These are phyloP conservation scores for Ivindomyrus marchei DNA, from an alignment of 2,113 vertebrate genomes.

Conservation along the genomic window DNA sequence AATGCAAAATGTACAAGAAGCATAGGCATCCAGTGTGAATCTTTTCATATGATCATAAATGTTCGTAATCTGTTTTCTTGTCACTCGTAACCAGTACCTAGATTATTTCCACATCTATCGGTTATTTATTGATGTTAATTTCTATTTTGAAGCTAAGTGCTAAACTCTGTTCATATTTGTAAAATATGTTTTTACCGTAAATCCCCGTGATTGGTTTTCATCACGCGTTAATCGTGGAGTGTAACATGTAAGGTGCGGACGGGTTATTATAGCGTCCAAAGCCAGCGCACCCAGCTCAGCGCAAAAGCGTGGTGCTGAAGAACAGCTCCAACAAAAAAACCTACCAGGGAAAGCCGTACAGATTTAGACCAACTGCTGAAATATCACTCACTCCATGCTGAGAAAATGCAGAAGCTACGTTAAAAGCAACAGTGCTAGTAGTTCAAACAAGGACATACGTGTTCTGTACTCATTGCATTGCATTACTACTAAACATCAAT, in stretches of 20 bases:
- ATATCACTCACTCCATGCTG: background rate
- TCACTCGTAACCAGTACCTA: background rate
- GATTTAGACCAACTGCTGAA: background rate
- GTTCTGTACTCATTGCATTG: background rate
- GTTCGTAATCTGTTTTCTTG: background rate
- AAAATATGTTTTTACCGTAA: background rate
- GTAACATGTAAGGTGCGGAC: background rate
- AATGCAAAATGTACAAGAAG: background rate
- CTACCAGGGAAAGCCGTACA: background rate
- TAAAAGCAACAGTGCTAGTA: background rate
- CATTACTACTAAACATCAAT: background rate
- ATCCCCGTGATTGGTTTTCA: background rate
- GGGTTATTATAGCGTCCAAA: background rate
- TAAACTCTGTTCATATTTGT: background rate
- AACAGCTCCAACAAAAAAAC: slow-evolving; percentile 8
- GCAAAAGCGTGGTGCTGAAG: slow-evolving; percentile 17
- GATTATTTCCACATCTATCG: background rate
- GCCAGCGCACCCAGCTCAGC: background rate
- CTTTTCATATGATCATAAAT: background rate
- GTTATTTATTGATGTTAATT: background rate
- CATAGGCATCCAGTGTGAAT: background rate
- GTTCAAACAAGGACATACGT: slow-evolving; percentile 12
- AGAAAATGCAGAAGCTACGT: background rate
- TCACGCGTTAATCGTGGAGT: background rate
- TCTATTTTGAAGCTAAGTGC: background rate